Percentiles rank a stretch among this genome's conserved stretches.
Conservation (phyloP, 2,797 vertebrate species). For the Spinibarbus caldwelli region DNA sequence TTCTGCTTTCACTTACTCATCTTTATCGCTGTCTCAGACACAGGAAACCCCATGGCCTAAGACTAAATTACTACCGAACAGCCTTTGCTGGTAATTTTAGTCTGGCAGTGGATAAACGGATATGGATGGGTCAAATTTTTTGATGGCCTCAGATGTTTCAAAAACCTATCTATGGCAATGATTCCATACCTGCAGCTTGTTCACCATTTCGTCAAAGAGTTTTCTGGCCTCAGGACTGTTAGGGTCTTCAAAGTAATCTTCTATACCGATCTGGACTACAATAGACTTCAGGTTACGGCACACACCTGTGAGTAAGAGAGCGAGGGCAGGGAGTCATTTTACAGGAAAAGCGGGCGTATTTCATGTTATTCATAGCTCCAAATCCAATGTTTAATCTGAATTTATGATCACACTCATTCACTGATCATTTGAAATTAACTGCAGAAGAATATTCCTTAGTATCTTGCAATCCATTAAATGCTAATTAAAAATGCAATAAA, state of each 20-base stretch:
- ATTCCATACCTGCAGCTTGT: conserved; percentile 93
- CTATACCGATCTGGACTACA: conserved; percentile 96
- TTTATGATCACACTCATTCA: not conserved
- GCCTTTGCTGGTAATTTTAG: conserved; percentile 45
- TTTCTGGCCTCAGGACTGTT: conserved; percentile 95
- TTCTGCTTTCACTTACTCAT: conserved; percentile 52
- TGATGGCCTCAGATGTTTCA: not conserved
- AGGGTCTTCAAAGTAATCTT: conserved; percentile 98
- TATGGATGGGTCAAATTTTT: conserved; percentile 27
- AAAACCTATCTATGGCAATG: not conserved
- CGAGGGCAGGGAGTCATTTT: not conserved
- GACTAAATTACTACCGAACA: conserved; percentile 19
- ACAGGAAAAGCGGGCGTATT: conserved; percentile 20
- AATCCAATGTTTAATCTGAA: not conserved
- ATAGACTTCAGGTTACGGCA: conserved; percentile 98
- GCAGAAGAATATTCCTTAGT: not conserved
- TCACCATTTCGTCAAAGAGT: conserved; percentile 99
- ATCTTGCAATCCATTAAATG: not conserved
- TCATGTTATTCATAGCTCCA: not conserved
- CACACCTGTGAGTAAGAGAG: conserved; percentile 79
- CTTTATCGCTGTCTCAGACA: conserved; percentile 20
- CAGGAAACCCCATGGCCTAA: conserved; percentile 53
- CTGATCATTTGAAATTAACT: not conserved
- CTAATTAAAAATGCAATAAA: not conserved
- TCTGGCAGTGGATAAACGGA: conserved; percentile 6